Base-by-base conservation (phyloP, 1,140 invertebrate species). In the Drosophila persimilis region DNA sequence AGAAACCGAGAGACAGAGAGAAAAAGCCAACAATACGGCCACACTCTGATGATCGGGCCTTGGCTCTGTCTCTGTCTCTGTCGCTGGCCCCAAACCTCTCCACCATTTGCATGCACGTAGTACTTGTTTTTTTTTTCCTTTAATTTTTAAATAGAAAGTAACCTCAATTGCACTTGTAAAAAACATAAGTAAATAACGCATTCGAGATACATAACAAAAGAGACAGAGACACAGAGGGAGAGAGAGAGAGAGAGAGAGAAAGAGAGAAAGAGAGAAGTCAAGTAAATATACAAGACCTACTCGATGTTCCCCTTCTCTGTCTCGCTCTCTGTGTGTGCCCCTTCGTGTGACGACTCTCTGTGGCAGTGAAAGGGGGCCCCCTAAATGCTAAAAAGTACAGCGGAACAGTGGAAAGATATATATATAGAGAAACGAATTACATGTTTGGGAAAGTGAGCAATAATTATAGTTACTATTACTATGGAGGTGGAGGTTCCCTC, bases 121-220 rank as follows among this genome's bases (percentile, higher is more conserved):
- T 62, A 84, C 58, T 66, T 83, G 83, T 81, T 83, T 81, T 70
- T 15, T 15, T 79, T 83, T 78, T 60, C 62, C 66, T 83, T 84
- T 75, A 84, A 63, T 66, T 75, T 83, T 84, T 75, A 84, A 84
- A 84, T 84, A 83, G 79, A 83, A 83, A 83, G 79, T 84, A 84
- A 83, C 79, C 79, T 84, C 79, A 84, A 83, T 83, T 84, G 79
- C 79, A 83, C 64, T 79, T 75, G 79, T 84, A 78, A 84, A 84
- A 83, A 79, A 84, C 79, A 84, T 79, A 83, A 84, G 80, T 84
- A 83, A 83, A 81, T 77, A 80, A 45, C 56, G 26, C 13, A 52
- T 54, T 54, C 55, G 66, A 80, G 55, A 51, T 54, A 69, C 57
- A 70, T 52, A 79, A 70, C 41, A 44, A 63, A 74, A 48, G 35